These are phyloP conservation scores for Lysandra coridon DNA, from an alignment of 2,888 invertebrate species.

Conservation along the genomic window DNA sequence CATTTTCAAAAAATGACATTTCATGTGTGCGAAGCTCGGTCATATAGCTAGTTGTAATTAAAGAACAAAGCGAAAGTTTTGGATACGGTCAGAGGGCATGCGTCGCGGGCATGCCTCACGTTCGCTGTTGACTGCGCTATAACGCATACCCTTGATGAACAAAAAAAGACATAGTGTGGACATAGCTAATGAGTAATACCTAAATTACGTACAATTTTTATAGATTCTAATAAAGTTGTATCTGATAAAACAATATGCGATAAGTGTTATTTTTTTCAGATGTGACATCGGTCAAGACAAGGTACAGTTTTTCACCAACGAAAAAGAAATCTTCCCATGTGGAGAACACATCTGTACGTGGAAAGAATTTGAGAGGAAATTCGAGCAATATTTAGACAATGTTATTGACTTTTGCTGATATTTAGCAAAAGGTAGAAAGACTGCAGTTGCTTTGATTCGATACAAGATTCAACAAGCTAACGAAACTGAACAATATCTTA, in stretches of 20 bases:
- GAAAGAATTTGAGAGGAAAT: constrained; percentile 41
- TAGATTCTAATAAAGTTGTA: neutral
- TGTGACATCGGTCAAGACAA: constrained; percentile 35
- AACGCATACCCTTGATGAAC: too few relatives aligned
- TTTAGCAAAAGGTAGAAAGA: neutral
- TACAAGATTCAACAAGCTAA: neutral
- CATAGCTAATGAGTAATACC: neutral
- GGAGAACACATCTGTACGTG: constrained; percentile 39
- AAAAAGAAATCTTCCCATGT: constrained; percentile 42
- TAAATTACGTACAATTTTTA: neutral
- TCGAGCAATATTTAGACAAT: constrained; percentile 37
- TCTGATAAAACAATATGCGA: neutral
- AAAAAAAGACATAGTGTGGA: too few relatives aligned
- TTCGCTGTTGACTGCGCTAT: too few relatives aligned
- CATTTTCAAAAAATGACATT: too few relatives aligned
- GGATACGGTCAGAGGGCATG: too few relatives aligned
- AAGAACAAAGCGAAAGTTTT: too few relatives aligned
- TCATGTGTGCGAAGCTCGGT: too few relatives aligned
- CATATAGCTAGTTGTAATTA: too few relatives aligned
- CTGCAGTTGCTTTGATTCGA: neutral
- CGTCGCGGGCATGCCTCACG: too few relatives aligned
- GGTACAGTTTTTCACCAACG: constrained; percentile 46
- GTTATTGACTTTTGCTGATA: constrained; percentile 41
- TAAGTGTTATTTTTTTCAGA: constrained; percentile 33
- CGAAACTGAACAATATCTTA: neutral